These are phyloP conservation scores for Ceriagrion tenellum DNA, from an alignment of 2,888 invertebrate species.

Conservation along the genomic window DNA sequence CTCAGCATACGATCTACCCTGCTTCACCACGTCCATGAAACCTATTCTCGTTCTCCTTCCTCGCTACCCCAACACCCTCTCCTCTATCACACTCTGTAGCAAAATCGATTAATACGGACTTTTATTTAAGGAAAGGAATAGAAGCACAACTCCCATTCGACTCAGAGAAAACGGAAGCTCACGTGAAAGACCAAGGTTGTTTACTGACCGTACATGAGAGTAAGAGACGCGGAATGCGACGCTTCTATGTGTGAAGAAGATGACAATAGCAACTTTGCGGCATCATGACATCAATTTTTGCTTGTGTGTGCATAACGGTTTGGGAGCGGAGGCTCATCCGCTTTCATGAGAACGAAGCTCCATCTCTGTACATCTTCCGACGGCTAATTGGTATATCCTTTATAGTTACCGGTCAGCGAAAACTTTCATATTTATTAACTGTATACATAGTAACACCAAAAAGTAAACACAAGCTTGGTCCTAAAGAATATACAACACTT, in stretches of 20 bases:
- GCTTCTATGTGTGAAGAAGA: background rate
- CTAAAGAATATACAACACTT: no score
- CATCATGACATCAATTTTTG: constrained; percentile 62
- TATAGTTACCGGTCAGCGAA: background rate
- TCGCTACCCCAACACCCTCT: no score
- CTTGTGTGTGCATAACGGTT: constrained; percentile 44
- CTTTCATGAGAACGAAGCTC: background rate
- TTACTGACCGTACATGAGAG: background rate
- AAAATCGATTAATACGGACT: no score
- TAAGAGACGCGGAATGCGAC: background rate
- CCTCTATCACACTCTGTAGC: no score
- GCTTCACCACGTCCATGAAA: no score
- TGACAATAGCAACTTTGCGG: background rate
- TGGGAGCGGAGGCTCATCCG: background rate
- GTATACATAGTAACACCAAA: no score
- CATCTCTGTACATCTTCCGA: background rate
- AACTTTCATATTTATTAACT: no score
- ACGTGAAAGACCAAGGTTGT: background rate
- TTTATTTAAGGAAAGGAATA: no score
- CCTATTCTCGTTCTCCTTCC: no score
- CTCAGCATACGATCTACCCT: no score
- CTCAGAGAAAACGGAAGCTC: background rate
- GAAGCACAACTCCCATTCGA: no score
- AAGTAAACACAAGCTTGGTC: no score
- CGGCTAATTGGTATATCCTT: background rate